Conservation (phyloP, 1,140 invertebrate species). For the Cherax destructor region DNA sequence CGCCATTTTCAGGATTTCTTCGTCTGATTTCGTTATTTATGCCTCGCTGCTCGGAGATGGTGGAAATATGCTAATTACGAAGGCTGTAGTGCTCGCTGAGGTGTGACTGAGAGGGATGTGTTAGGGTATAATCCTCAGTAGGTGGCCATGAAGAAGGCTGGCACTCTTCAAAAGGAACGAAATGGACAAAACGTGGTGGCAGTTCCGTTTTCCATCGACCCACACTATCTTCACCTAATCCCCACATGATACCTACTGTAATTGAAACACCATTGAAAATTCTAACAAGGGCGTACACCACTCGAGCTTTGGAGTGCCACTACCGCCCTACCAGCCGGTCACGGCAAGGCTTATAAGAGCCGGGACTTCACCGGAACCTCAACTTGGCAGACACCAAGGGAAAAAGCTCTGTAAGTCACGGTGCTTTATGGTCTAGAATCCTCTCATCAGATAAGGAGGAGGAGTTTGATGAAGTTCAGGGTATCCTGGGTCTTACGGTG, state of each 20-base stretch:
- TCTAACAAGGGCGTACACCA: constrained; percentile 47
- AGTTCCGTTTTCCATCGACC: constrained; percentile 32
- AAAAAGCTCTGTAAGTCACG: neutral
- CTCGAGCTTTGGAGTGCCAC: neutral
- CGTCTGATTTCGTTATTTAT: constrained; percentile 43
- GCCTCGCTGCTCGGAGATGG: neutral
- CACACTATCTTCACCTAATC: constrained; percentile 69
- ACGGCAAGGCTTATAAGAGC: neutral
- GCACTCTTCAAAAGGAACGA: neutral
- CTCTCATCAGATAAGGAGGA: neutral
- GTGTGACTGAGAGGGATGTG: too few species aligned
- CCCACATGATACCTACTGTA: constrained; percentile 69
- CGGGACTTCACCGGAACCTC: neutral
- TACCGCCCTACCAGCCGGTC: neutral
- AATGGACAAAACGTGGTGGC: neutral
- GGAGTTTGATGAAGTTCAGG: constrained; percentile 53
- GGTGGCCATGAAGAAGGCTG: neutral
- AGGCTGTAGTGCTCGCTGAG: too few species aligned
- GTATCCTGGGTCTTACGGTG: constrained; percentile 30
- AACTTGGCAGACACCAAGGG: neutral
- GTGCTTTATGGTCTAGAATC: neutral
- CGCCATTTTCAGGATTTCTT: constrained; percentile 19
- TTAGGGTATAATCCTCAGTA: neutral
- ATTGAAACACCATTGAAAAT: constrained; percentile 70
- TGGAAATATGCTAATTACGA: neutral